These are phyloP conservation scores for Pristionchus exspectatus DNA, from an alignment of 2,888 invertebrate species.

Conservation along the genomic window DNA sequence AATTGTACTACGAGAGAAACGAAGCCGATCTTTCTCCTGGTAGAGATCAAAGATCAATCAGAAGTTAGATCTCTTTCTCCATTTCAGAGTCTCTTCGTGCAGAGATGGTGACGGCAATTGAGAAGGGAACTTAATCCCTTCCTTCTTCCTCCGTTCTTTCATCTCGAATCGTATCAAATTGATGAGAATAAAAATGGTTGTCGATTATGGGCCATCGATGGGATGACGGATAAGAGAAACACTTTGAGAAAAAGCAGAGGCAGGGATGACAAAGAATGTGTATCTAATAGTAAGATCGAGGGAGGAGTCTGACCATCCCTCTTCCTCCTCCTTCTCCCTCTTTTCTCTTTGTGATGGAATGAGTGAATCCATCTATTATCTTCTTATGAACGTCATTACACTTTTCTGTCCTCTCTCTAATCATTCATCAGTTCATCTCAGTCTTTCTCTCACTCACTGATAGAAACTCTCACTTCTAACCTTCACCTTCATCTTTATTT, in stretches of 20 bases:
- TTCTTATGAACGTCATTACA: constrained; percentile 10
- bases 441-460: neutral
- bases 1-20: constrained; percentile 47
- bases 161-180: neutral
- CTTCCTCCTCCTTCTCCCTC: neutral
- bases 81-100: neutral
- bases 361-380: constrained; percentile 16
- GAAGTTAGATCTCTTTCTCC: neutral
- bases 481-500: neutral
- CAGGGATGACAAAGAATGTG: neutral
- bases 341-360: neutral
- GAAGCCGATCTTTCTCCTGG: constrained; percentile 29
- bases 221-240: constrained; percentile 7
- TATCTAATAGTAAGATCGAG: neutral
- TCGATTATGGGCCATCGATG: constrained; percentile 24
- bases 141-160: neutral
- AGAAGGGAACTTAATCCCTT: constrained; percentile 16
- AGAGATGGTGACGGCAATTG: neutral
- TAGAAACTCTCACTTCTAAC: neutral
- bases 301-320: constrained; percentile 19
- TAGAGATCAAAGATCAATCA: constrained; percentile 30
- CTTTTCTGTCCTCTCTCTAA: constrained; percentile 7
- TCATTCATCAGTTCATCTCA: constrained; percentile 13
- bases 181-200: constrained; percentile 31
- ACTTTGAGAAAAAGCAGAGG: constrained; percentile 8